These are phyloP conservation scores for Atethmia centrago DNA, from an alignment of 2,888 invertebrate genomes.

Conservation along the genomic window DNA sequence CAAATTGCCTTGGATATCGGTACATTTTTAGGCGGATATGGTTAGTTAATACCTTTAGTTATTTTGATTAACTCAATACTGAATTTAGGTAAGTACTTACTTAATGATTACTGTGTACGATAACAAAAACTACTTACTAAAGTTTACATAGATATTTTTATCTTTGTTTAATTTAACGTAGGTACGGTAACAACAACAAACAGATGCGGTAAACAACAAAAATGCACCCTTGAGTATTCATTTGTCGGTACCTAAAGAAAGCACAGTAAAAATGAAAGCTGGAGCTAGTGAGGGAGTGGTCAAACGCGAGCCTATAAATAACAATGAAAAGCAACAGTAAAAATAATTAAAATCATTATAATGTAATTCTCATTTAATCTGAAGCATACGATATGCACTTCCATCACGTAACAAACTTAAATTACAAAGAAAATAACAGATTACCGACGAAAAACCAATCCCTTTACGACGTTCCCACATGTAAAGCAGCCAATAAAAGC, in stretches of 20 bases:
- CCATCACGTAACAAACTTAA: slow-evolving; percentile 4
- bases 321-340: background rate
- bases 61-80: slow-evolving; percentile 28
- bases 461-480: slow-evolving; percentile 74
- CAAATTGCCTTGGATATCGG: slow-evolving; percentile 44
- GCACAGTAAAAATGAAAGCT: background rate
- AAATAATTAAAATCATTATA: background rate
- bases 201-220: background rate
- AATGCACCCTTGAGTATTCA: background rate
- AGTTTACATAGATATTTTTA: background rate
- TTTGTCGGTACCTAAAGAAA: background rate
- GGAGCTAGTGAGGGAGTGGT: no score
- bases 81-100: background rate
- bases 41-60: slow-evolving; percentile 20
- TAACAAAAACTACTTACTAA: background rate
- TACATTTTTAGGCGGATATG: slow-evolving; percentile 12
- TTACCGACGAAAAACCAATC: slow-evolving; percentile 56
- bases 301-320: background rate
- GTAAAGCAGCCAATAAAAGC: slow-evolving; percentile 76
- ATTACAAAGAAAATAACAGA: slow-evolving; percentile 32
- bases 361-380: background rate
- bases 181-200: background rate
- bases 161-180: background rate
- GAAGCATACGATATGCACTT: background rate
- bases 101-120: background rate